Base-by-base conservation (phyloP, 2,888 invertebrate genomes). In the Tetragonula carbonaria region DNA sequence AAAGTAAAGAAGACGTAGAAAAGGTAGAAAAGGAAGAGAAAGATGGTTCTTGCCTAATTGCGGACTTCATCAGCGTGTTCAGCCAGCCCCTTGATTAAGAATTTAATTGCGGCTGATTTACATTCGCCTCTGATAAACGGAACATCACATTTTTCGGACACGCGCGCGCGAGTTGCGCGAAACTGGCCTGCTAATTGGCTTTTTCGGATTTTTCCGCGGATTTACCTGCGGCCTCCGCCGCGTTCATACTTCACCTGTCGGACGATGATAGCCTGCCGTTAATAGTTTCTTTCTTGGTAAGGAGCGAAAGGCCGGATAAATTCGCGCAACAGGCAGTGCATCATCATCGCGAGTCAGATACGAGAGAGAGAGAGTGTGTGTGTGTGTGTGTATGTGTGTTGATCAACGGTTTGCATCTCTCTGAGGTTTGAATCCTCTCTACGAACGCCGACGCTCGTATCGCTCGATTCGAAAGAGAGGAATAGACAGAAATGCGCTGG, bases 351-450 rank as follows among this genome's bases (percentile, higher is more conserved):
- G 78, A 78, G 85, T 85, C 87, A 78, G 72, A 71, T 74, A 23
- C 33, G 33, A 16, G 21, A 8, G 8, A 45, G 45, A 8, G 38
- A 8, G 11, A 8, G 18, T 28, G 38, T 8, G 11, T 18, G 33
- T 33, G 33, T 33, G 33, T 33, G 33, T 33, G 33, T 33, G 33
- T 33, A 2, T 33, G 33, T 33, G 33, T 33, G 85, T 77, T 88
- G 86, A 87, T 90, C 86, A 87, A 89, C 89, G 89, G 90, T 86
- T 90, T 77, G 86, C 84, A 86, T 90, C 87, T 88, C 78, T 86
- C 79, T 80, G 71, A 59, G 67, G 45, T 45, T 8, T 45, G 45
- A 51, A 79, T 65, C 68, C 78, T 51, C 33, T 38, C 6, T 45
- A 45, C 45, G 33, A 33, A 62, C 65, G 51, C 68, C 66, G 77